Evolutionary conservation across 37 sponge, comb jelly and placozoan genomes (phyloP).

Genomic region (Haliclona indistincta): DNA sequence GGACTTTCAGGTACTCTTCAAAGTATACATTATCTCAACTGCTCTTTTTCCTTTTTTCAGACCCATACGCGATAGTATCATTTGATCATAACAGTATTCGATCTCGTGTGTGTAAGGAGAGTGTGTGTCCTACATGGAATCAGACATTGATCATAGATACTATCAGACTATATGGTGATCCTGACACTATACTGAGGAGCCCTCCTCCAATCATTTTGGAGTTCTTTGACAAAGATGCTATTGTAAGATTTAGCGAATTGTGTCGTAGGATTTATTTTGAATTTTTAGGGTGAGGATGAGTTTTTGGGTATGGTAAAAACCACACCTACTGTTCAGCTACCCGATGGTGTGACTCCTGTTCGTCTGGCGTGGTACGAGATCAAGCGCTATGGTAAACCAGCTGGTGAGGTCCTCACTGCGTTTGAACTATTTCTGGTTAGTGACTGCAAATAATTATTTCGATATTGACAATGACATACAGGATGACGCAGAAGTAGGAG

Average conservation of each 20-base stretch:
- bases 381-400: constrained; percentile 47
- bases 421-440: constrained; percentile 86
- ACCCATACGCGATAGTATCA: constrained; percentile 87
- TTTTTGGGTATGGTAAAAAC: constrained; percentile 70
- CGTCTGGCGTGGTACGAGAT: constrained; percentile 87
- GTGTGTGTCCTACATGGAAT: constrained; percentile 98
- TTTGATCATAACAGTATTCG: constrained; percentile 70
- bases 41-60: constrained; percentile 1
- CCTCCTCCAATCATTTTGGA: constrained; percentile 83
- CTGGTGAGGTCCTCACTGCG: constrained; percentile 89
- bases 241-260: constrained; percentile 53
- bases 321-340: constrained; percentile 67
- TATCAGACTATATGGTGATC: constrained; percentile 84
- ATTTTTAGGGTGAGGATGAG: constrained; percentile 85
- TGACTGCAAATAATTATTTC: background rate
- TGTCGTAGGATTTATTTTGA: background rate
- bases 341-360: constrained; percentile 56
- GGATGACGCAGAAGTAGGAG: constrained; percentile 64
- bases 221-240: constrained; percentile 93
- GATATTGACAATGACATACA: background rate
- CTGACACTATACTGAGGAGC: constrained; percentile 44
- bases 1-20: constrained; percentile 80
- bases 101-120: constrained; percentile 76
- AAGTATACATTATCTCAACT: background rate
- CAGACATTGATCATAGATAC: constrained; percentile 91